These are phyloP conservation scores for Saxicola maurus DNA, from an alignment of 2,797 vertebrate species.

Conservation along the genomic window DNA sequence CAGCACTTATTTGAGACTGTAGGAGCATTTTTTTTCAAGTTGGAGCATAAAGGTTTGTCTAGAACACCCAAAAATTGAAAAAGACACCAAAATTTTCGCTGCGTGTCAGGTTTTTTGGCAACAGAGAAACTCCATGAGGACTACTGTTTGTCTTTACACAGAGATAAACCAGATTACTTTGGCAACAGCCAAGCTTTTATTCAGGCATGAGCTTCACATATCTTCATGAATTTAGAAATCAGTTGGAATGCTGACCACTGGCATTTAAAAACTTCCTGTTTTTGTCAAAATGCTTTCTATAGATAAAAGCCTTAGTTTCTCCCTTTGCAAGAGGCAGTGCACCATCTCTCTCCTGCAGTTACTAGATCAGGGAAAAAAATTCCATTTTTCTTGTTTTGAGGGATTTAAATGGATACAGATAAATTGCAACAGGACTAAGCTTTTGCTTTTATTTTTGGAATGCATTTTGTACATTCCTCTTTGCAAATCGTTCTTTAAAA, in stretches of 20 bases:
- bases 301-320: conserved; percentile 11
- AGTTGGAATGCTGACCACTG: conserved; percentile 3
- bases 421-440: background rate
- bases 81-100: conserved; percentile 36
- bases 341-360: background rate
- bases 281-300: conserved; percentile 18
- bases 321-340: background rate
- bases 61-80: conserved; percentile 21
- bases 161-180: conserved; percentile 63
- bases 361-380: background rate
- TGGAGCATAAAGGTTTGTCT: background rate
- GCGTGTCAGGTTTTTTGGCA: conserved; percentile 50
- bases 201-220: conserved; percentile 47
- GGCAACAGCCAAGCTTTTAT: conserved; percentile 51
- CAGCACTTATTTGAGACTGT: background rate
- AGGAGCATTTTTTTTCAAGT: background rate
- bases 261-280: conserved; percentile 40
- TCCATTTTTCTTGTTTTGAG: background rate
- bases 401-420: background rate
- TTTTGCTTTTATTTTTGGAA: background rate
- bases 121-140: background rate
- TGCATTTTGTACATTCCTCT: fast-evolving
- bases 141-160: conserved; percentile 53
- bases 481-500: background rate
- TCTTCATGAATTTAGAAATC: conserved; percentile 52